These are phyloP conservation scores for Channa argus DNA, from an alignment of 2,113 vertebrate genomes.

Conservation along the genomic window DNA sequence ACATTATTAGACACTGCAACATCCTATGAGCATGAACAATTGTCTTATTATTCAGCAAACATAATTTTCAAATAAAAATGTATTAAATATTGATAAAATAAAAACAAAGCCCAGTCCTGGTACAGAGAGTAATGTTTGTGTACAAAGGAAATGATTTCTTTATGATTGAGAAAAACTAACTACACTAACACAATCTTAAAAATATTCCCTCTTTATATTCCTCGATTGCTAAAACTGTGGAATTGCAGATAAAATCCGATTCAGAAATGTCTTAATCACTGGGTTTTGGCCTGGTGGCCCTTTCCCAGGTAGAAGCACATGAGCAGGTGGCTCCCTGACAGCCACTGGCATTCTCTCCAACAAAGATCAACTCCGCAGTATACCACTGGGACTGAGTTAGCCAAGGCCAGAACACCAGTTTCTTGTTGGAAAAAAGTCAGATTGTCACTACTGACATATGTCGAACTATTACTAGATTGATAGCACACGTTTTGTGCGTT, in stretches of 20 bases:
- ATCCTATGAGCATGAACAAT: neutral
- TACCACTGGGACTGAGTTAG: conserved; percentile 54
- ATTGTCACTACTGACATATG: conserved; percentile 54
- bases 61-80: neutral
- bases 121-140: too few species aligned
- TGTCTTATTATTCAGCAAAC: neutral
- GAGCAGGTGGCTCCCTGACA: conserved; percentile 65
- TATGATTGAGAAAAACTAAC: too few species aligned
- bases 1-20: neutral
- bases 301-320: conserved; percentile 49
- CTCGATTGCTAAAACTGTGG: neutral
- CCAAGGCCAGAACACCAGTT: conserved; percentile 48
- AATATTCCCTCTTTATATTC: neutral
- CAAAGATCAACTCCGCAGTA: conserved; percentile 57
- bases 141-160: too few species aligned
- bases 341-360: conserved; percentile 64
- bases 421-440: conserved; percentile 59
- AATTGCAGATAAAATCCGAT: conserved; percentile 53
- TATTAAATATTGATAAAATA: too few species aligned
- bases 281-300: conserved; percentile 49
- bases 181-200: conserved; percentile 10
- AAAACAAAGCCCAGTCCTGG: too few species aligned
- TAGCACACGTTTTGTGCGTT: conserved; percentile 44
- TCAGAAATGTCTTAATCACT: conserved; percentile 64
- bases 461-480: conserved; percentile 53